Evolutionary conservation across 2,888 invertebrate species (phyloP), one percentile per base, ranked within the genome.

Genomic region (Thymelicus lineola): DNA sequence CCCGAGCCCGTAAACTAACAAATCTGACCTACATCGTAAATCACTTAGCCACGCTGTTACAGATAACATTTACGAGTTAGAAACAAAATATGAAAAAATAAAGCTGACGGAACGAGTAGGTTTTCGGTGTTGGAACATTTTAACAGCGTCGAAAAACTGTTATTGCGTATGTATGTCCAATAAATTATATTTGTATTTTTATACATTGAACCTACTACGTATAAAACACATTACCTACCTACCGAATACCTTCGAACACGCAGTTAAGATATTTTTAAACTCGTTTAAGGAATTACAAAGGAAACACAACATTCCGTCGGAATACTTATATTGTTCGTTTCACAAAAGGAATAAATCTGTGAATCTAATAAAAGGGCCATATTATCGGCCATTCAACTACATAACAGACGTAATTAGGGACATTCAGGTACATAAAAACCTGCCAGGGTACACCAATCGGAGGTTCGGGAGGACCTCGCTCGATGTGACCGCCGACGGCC

Each of bases 11-110:
- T 90, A 91, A 92, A 93, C 92, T 87, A 91, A 93, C 93, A 92
- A 92, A 91, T 90, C 92, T 91, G 91, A 92, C 91, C 90, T 83
- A 84, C 82, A 81, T 91, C 91, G 88, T 93, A 93, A 93, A 93
- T 93, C 92, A 92, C 90, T 92, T 93, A 91, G 88, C 85, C 92
- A 87, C 91, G 89, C 85, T 86, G 87, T 87, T 87, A 86, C 87
- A 90, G 91, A 92, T 92, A 93, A 91, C 86, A 80, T 87, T 90
- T 90, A 90, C 84, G 85, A 84, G 83, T 84, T 82, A 82, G 80
- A 80, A 86, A 86, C 86, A 81, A 86, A 88, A 88, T 88, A 85
- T 88, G 77, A 82, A 82, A 76, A 73, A 72, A 75, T 75, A 71
- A 71, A 71, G 42, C 38, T 35, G 65, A 66, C 59, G 65, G 64